Base-by-base conservation (phyloP, 2,888 invertebrate genomes). In the Chymomyza amoena region DNA sequence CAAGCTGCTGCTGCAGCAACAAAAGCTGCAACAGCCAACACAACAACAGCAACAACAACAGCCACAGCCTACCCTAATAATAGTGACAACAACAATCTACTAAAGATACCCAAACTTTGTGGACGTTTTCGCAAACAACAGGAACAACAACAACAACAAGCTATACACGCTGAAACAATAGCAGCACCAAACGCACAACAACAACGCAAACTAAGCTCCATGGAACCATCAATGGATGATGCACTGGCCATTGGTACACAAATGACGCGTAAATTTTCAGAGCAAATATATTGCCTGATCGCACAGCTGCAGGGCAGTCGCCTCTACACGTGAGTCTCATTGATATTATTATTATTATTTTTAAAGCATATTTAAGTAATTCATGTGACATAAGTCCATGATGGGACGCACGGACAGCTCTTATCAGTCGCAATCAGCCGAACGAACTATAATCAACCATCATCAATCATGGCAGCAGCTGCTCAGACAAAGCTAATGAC, bases 311-410 rank as follows among this genome's bases (percentile, higher is more conserved):
- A 91, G 77, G 81, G 67, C 76, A 90, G 90, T 63, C 87, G 84
- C 70, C 76, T 88, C 45, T 92, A 90, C 86, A 90, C 85, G 92
- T 92, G 79, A 92, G 89, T 88, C 9, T 65, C 20, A n/a, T 45
- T 10, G 3, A 13, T 45, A 13, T 45, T 32, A 7, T 32, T 32
- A 7, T 32, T 32, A 7, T 9, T 32, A 1, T 32, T 32, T 28
- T 32, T 32, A 20, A 25, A 25, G 25, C 1, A 2, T 20, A 20
- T 20, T 20, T 2, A 3, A 20, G 20, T 20, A 20, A 20, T 20
- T 0, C 7, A 45, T 45, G 39, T 45, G 39, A 45, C 39, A 45
- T 45, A 45, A 45, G 39, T 4, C 4, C 39, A 45, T 45, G 39
- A 45, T 13, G 13, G 13, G 39, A n/a, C n/a, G n/a, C n/a, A n/a